A percentile compares a stretch with the other conserved stretches of the same genome.
Conservation (phyloP, 1,140 invertebrate species). For the Trachelipus rathkii region DNA sequence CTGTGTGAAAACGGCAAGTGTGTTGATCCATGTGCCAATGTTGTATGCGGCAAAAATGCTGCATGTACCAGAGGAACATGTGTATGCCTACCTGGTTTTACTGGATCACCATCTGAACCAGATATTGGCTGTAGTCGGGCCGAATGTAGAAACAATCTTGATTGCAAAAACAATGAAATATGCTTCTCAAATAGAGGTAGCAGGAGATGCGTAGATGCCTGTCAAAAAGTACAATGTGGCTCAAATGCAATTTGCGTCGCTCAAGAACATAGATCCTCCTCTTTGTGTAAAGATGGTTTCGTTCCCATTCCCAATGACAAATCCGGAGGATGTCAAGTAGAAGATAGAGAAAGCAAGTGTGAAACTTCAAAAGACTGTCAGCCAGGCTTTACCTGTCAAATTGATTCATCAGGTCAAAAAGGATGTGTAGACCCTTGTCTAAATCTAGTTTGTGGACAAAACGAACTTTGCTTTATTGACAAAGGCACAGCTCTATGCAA, state of each 20-base stretch:
- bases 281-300: constrained; percentile 75
- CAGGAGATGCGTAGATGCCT: constrained; percentile 78
- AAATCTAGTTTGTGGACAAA: constrained; percentile 69
- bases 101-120: constrained; percentile 70
- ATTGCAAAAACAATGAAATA: constrained; percentile 75
- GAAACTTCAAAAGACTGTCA: constrained; percentile 65
- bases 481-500: constrained; percentile 66
- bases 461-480: constrained; percentile 70
- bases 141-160: constrained; percentile 69
- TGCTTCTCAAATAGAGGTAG: constrained; percentile 65
- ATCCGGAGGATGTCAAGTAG: constrained; percentile 68
- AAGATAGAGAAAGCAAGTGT: constrained; percentile 59
- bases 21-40: constrained; percentile 65
- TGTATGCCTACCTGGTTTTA: constrained; percentile 69
- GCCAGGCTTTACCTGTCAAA: constrained; percentile 56
- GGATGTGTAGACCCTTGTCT: constrained; percentile 72
- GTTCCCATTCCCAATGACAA: constrained; percentile 73
- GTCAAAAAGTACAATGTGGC: constrained; percentile 79
- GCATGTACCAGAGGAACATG: constrained; percentile 74
- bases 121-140: constrained; percentile 63
- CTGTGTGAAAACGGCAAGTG: constrained; percentile 66
- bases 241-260: constrained; percentile 81
- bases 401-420: constrained; percentile 56
- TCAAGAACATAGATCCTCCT: constrained; percentile 74
- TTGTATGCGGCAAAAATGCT: constrained; percentile 74